A percentile compares a stretch with the other conserved stretches of the same genome.
Conservation (phyloP, 2,113 vertebrate species). For the Hydrochoerus hydrochaeris region DNA sequence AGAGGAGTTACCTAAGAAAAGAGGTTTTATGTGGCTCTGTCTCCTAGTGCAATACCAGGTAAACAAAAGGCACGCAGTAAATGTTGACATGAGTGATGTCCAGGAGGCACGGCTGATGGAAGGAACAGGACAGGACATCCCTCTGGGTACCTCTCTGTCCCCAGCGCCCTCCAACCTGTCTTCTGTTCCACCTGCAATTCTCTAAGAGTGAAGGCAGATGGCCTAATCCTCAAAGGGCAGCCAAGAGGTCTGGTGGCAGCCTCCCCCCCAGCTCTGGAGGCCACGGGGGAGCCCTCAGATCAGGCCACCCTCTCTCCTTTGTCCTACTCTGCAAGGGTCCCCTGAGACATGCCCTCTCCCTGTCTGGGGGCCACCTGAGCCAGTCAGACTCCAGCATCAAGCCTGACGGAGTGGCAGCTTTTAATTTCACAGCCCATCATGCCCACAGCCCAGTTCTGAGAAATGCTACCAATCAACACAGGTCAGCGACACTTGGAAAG, state of each 20-base stretch:
- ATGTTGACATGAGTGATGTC: background rate
- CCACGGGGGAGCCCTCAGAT: background rate
- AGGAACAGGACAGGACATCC: background rate
- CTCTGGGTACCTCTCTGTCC: background rate
- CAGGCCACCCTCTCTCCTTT: background rate
- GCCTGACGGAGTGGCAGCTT: slow-evolving; percentile 3
- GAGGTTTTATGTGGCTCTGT: background rate
- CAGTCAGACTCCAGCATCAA: background rate
- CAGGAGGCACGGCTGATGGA: background rate
- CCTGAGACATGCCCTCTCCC: background rate
- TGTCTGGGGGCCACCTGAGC: background rate
- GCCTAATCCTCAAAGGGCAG: background rate
- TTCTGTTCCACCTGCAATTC: background rate
- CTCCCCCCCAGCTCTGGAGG: background rate
- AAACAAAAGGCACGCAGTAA: background rate
- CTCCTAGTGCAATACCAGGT: background rate
- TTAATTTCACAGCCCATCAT: background rate
- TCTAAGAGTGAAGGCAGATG: background rate
- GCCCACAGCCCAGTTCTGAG: slow-evolving; percentile 1
- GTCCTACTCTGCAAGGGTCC: background rate
- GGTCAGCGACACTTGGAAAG: background rate
- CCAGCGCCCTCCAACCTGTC: background rate
- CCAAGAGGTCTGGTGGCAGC: background rate
- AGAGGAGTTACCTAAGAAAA: background rate
- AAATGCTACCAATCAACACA: background rate